Evolutionary conservation across 2,113 vertebrate genomes (phyloP), one percentile per base, ranked within the genome.

Genomic region (Taxidea taxus): DNA sequence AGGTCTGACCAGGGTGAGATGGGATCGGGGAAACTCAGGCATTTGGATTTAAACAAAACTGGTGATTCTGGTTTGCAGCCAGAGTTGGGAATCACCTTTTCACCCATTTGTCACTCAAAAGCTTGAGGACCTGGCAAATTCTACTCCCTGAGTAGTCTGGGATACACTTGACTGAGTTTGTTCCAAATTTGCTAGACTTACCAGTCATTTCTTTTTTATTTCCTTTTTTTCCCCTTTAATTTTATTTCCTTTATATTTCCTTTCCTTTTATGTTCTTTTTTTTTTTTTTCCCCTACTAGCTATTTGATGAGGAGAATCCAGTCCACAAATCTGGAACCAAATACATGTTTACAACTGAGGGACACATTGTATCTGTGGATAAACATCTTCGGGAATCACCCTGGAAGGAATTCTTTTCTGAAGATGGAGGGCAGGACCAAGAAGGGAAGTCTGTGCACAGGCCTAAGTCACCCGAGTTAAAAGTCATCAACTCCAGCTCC

Each of bases 301-400:
- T 99, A 44, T 99, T 99, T 97, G 99, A 99, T 96, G 99, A 99
- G 95, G 99, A 99, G 97, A 99, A 99, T 97, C 99, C 99, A 0
- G 98, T 99, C 86, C 99, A 99, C 90, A 99, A 98, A 94, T 99
- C 99, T 29, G 99, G 99, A 80, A 99, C 99, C 96, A 99, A 99
- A 95, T 99, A 99, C 97, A 99, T 99, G 98, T 99, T 99, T 97
- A 99, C 99, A 42, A 99, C 99, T 0, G 99, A 99, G 98, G 99
- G 99, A 13, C 99, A 99, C 21, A n/a, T 99, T 0, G 98, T 99
- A 91, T 99, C 99, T 1, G 99, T 99, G 98, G 99, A 99, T 68
- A 98, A 98, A 44, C 99, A 99, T 10, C 99, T 99, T 90, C 99
- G 99, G 89, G 99, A 98, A 97, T 99, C 99, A 0, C 98, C 99